Conservation (phyloP, 2,888 invertebrate species). For the Geophilus truncorum region DNA sequence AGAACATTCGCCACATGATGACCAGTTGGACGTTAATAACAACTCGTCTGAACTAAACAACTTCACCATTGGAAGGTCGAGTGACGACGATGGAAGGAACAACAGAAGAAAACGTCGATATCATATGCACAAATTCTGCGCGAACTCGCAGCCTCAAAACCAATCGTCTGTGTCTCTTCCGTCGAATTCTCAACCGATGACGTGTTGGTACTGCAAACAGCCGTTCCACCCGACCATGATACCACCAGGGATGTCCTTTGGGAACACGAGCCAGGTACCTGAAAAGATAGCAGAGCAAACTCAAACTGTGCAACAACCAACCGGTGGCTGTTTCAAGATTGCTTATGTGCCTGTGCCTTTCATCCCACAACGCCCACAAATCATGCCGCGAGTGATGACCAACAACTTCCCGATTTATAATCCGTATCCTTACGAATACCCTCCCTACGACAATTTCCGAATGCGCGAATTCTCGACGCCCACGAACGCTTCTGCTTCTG, state of each 20-base stretch:
- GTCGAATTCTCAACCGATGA: neutral
- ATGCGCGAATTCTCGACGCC: too few species aligned
- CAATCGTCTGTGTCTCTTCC: neutral
- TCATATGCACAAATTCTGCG: neutral
- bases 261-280: too few species aligned
- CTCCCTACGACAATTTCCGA: neutral
- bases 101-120: neutral
- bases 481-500: neutral
- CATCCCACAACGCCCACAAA: neutral
- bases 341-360: neutral
- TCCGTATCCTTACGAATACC: neutral
- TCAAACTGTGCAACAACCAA: too few species aligned
- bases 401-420: neutral
- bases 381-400: neutral
- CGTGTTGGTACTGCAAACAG: neutral
- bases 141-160: neutral
- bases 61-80: too few species aligned
- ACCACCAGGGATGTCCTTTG: neutral
- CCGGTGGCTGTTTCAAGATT: neutral
- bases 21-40: too few species aligned
- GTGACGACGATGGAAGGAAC: neutral
- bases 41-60: neutral
- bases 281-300: too few species aligned
- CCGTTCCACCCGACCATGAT: neutral
- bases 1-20: too few species aligned